phyloP scores from a whole-genome alignment of 2,888 invertebrate species.

The Drosophila monieri region DNA sequence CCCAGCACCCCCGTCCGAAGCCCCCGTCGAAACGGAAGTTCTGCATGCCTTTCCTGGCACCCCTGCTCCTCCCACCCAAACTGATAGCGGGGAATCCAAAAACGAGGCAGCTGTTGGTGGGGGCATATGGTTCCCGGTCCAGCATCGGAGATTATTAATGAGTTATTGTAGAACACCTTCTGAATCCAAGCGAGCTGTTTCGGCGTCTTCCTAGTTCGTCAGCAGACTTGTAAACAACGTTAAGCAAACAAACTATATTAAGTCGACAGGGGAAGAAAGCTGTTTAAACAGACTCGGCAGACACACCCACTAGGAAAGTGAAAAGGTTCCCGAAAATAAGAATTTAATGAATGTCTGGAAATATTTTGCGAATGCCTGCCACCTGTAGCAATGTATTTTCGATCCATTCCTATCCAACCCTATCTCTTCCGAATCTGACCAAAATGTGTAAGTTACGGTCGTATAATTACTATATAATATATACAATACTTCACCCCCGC shows the following conservation, averaged over 20 bases:
- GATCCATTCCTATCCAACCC: neutral
- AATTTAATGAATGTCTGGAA: slow-evolving; percentile 8
- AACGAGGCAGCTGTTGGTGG: slow-evolving; percentile 45
- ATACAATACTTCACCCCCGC: slow-evolving; percentile 17
- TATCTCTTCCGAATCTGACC: neutral
- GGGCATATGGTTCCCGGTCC: slow-evolving; percentile 43
- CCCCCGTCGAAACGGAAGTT: slow-evolving; percentile 51
- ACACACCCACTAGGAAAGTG: slow-evolving; percentile 30
- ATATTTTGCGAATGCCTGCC: neutral
- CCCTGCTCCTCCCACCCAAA: slow-evolving; percentile 7
- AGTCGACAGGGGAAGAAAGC: slow-evolving; percentile 33
- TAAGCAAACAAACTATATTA: slow-evolving; percentile 15
- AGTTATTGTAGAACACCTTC: slow-evolving; percentile 43
- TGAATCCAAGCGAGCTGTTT: slow-evolving; percentile 21
- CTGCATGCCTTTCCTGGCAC: slow-evolving; percentile 31
- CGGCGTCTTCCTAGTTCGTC: slow-evolving; percentile 39
- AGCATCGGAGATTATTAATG: slow-evolving; percentile 34
- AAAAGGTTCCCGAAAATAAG: slow-evolving; percentile 19
- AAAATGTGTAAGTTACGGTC: slow-evolving; percentile 1
- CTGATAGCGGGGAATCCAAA: slow-evolving; percentile 8
- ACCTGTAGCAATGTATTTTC: neutral
- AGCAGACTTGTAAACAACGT: slow-evolving; percentile 6
- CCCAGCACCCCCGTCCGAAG: slow-evolving; percentile 10
- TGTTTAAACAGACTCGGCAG: slow-evolving; percentile 47
- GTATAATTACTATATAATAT: slow-evolving; percentile 20